phyloP scores from a whole-genome alignment of 1,140 invertebrate genomes.

The Megalopta genalis region DNA sequence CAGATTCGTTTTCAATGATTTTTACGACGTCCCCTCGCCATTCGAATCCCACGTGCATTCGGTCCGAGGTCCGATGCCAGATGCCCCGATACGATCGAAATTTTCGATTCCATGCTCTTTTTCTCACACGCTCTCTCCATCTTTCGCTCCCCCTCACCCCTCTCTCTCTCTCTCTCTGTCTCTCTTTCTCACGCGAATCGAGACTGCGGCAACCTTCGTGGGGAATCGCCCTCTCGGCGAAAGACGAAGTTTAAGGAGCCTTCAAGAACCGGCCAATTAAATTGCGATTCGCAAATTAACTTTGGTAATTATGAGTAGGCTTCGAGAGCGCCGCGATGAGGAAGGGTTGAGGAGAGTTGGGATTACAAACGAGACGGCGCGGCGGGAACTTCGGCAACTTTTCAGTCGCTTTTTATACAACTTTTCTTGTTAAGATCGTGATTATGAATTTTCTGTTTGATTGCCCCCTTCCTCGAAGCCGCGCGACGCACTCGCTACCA shows the following conservation, averaged over 20 bases:
- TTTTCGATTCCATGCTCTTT: constrained; percentile 4
- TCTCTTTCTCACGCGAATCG: not conserved
- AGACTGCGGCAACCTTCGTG: not conserved
- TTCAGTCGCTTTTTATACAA: constrained; percentile 64
- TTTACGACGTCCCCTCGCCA: not conserved
- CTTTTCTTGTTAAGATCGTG: constrained; percentile 66
- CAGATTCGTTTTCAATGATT: not conserved
- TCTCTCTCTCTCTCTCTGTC: not conserved
- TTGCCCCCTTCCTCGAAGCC: not conserved
- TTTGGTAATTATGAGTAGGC: constrained; percentile 64
- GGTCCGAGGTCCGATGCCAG: not conserved
- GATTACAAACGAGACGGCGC: constrained; percentile 53
- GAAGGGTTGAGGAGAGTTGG: constrained; percentile 48
- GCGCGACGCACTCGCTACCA: no score
- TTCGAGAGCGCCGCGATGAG: constrained; percentile 42
- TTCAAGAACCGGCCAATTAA: constrained; percentile 66
- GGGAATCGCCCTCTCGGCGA: not conserved
- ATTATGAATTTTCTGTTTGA: constrained; percentile 60
- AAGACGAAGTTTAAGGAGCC: constrained; percentile 60
- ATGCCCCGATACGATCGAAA: constrained; percentile 5
- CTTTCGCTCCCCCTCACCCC: not conserved
- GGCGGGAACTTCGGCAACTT: constrained; percentile 60
- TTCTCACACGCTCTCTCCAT: not conserved
- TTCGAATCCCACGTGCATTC: not conserved
- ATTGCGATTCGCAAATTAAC: constrained; percentile 66